Percentiles rank a stretch among this genome's conserved stretches.
phyloP scores from a whole-genome alignment of 1,140 invertebrate species.

The Drosophila melanica region DNA sequence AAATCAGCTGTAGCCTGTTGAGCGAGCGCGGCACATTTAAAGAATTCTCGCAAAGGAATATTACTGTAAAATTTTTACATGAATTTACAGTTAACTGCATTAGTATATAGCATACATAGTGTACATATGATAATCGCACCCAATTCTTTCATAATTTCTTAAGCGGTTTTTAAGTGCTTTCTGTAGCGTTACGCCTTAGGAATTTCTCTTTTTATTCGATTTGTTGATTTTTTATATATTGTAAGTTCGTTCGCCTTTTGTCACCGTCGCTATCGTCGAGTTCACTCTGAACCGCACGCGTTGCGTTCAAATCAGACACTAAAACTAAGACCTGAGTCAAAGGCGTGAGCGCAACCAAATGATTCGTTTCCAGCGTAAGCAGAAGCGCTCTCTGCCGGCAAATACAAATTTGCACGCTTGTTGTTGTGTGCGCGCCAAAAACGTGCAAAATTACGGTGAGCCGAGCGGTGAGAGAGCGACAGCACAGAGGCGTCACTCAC shows the following conservation, averaged over 20 bases:
- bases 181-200: conserved; percentile 21
- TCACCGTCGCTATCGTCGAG: conserved; percentile 16
- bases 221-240: conserved; percentile 18
- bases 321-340: conserved; percentile 27
- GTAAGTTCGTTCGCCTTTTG: conserved; percentile 18
- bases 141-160: conserved; percentile 71
- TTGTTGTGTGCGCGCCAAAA: conserved; percentile 73
- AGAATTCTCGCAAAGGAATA: conserved; percentile 2
- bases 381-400: conserved; percentile 53
- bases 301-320: conserved; percentile 60
- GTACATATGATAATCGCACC: conserved; percentile 49
- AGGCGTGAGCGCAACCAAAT: conserved; percentile 14
- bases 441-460: conserved; percentile 28
- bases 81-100: conserved; percentile 11
- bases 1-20: conserved; percentile 78
- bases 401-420: conserved; percentile 33
- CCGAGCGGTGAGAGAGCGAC: conserved; percentile 36
- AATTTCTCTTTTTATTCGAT: conserved; percentile 23
- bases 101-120: conserved; percentile 19
- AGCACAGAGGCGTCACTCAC: conserved; percentile 43
- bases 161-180: conserved; percentile 23
- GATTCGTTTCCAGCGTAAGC: conserved; percentile 24
- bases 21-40: conserved; percentile 48
- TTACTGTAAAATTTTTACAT: neutral
- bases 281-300: conserved; percentile 57